Conservation (phyloP, 2,888 invertebrate genomes). For the Cerastis leucographa region DNA sequence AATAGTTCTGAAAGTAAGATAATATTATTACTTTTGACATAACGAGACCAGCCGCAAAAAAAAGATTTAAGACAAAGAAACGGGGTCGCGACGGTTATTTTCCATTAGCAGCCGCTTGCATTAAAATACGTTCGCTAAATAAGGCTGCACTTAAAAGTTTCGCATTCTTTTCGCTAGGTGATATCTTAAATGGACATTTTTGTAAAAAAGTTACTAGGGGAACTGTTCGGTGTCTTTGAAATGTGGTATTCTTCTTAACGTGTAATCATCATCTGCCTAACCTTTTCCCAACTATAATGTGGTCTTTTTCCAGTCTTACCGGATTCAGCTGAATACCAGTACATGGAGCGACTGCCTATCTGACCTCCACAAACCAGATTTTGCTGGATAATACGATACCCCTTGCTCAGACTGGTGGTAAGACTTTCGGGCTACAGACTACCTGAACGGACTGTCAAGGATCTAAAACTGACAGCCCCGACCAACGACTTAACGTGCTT, state of each 20-base stretch:
- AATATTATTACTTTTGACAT: slow-evolving; percentile 61
- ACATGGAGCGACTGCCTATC: too few species aligned
- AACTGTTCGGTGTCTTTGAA: not conserved
- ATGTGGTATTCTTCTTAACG: not conserved
- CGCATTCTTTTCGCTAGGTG: not conserved
- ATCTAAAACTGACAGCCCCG: too few species aligned
- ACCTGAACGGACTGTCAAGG: too few species aligned
- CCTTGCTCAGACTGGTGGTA: too few species aligned
- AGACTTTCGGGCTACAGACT: too few species aligned
- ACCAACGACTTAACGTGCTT: too few species aligned
- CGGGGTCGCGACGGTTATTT: slow-evolving; percentile 82
- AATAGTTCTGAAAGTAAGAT: slow-evolving; percentile 42
- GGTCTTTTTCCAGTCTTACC: too few species aligned
- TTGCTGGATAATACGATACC: too few species aligned
- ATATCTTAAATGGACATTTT: not conserved
- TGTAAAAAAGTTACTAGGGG: not conserved
- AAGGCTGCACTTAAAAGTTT: slow-evolving; percentile 55
- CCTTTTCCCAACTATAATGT: too few species aligned
- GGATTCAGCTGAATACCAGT: too few species aligned
- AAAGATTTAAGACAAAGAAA: slow-evolving; percentile 82
- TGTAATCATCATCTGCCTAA: not conserved
- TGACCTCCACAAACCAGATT: too few species aligned
- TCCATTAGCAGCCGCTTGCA: slow-evolving; percentile 76
- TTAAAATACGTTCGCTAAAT: slow-evolving; percentile 64
- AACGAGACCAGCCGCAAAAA: slow-evolving; percentile 71